Conservation (phyloP, 2,888 invertebrate species). For the Meta bourneti region DNA sequence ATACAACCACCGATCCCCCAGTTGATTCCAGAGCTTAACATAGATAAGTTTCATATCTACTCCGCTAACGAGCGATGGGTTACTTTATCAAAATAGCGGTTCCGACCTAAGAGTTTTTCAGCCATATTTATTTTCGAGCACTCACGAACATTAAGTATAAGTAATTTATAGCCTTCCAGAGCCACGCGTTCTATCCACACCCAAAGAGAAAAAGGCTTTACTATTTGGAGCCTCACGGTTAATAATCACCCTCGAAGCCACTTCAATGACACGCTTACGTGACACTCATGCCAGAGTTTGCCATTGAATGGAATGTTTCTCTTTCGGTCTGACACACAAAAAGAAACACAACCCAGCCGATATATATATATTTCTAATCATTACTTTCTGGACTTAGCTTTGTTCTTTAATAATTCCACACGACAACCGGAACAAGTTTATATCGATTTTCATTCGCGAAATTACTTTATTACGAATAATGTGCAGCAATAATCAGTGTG, state of each 20-base stretch:
- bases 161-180: slow-evolving; percentile 69
- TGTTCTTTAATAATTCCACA: neutral
- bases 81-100: neutral
- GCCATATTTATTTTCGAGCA: slow-evolving; percentile 56
- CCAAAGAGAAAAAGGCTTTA: slow-evolving; percentile 35
- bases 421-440: neutral
- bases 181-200: slow-evolving; percentile 61
- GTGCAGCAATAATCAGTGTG: no score
- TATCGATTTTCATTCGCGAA: neutral
- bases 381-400: neutral
- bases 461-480: neutral
- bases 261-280: slow-evolving; percentile 75
- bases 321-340: neutral
- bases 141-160: slow-evolving; percentile 64
- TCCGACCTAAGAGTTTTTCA: slow-evolving; percentile 3
- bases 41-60: neutral
- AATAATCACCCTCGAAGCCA: slow-evolving; percentile 59
- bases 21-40: neutral
- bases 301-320: slow-evolving; percentile 35
- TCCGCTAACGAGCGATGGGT: slow-evolving; percentile 12
- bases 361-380: neutral
- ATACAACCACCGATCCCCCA: neutral
- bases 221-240: slow-evolving; percentile 27
- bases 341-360: neutral
- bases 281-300: slow-evolving; percentile 60